Percentiles rank a stretch among this genome's conserved stretches.
These are phyloP conservation scores for Odontophorus gujanensis DNA, from an alignment of 2,113 vertebrate genomes.

Conservation along the genomic window DNA sequence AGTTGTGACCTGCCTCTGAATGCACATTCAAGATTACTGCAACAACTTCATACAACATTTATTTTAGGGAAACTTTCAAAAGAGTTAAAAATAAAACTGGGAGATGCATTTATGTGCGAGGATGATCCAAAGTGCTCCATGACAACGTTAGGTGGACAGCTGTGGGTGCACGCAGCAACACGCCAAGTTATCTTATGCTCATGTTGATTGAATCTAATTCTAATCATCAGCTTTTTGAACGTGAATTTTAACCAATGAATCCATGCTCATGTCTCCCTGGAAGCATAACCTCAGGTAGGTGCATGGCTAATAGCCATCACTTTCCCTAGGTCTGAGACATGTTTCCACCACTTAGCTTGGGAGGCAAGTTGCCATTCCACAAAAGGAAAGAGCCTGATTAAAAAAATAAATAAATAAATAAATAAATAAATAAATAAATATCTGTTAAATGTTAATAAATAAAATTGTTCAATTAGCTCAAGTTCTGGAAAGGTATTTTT, in stretches of 20 bases:
- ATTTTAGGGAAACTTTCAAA: neutral
- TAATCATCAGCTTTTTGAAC: accelerated
- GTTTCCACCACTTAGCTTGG: neutral
- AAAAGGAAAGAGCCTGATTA: neutral
- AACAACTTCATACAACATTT: neutral
- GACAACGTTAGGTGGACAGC: neutral
- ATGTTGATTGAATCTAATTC: neutral
- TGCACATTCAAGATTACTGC: neutral
- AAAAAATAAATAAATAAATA: neutral
- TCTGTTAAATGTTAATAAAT: neutral
- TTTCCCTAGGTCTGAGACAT: neutral
- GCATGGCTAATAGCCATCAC: neutral
- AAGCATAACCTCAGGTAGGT: neutral
- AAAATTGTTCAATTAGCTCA: neutral
- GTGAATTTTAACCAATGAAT: neutral
- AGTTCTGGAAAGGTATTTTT: neutral
- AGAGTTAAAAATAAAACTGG: neutral
- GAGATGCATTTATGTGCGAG: neutral
- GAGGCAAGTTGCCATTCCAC: neutral
- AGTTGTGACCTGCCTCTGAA: neutral
- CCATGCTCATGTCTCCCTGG: neutral
- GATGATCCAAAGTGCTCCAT: accelerated
- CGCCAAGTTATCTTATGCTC: accelerated
- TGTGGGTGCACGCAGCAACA: neutral
- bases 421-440: neutral